Evolutionary conservation across 2,113 vertebrate species (phyloP), one percentile per base, ranked within the genome.

Genomic region (Globicephala melas): DNA sequence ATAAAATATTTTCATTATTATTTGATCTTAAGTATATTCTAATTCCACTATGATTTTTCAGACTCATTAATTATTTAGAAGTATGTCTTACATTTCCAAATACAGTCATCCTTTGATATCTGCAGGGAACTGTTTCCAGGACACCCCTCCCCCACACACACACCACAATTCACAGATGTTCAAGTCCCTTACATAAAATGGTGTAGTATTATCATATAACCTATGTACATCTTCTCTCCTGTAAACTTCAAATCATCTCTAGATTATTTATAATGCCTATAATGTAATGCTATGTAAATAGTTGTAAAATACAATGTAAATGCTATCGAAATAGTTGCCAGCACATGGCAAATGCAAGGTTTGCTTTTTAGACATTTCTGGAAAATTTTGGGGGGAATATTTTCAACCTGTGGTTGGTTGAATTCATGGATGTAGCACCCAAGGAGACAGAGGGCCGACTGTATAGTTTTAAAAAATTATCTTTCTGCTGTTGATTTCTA

Each of bases 11-110:
- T 36, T 79, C 71, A 55, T 77, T 53, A 65, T 67, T 31, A 63
- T 91, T 92, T 88, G 82, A 63, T 44, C 44, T 38, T 77, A 63
- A 71, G 23, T 89, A 67, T 70, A 65, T 62, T 89, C 41, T 70
- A 87, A 87, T 73, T 81, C 7, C 53, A 82, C 87, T 70, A 80
- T 84, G n/a, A n/a, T 10, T 73, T 23, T 68, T 71, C 79, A 50
- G 33, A 80, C n/a, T 74, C 26, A 65, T 8, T 74, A 50, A 41
- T 68, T 63, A 95, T 55, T 63, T 73, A 73, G 74, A 95, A 87
- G 60, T 18, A 7, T 31, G 4, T 47, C 87, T 55, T 76, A 68
- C 76, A 90, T 91, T 83, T 93, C 50, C 18, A 50, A 74, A 67
- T 60, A 82, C 50, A 79, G 50, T n/a, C 33, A 6, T 79, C 31